phyloP scores from a whole-genome alignment of 2,113 vertebrate genomes.

The Salvelinus alpinus region DNA sequence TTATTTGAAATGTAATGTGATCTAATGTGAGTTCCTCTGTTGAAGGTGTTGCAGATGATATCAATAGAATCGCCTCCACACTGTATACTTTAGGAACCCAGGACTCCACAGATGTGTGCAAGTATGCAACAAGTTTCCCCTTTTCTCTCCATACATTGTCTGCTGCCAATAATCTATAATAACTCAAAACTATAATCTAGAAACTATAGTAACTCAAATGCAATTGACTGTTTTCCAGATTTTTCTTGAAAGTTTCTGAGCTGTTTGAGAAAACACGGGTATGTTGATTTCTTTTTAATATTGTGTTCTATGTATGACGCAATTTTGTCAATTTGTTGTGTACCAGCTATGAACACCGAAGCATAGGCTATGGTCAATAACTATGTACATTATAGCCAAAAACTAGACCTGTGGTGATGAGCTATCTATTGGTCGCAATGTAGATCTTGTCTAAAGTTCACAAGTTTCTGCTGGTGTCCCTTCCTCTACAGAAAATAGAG shows the following conservation, averaged over 20 bases:
- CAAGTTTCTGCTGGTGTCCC: not conserved
- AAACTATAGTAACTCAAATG: not conserved
- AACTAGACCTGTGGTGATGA: not conserved
- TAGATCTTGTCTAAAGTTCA: not conserved
- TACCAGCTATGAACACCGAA: too few species aligned
- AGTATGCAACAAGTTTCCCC: slow-evolving; percentile 74
- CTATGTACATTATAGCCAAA: not conserved
- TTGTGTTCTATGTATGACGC: slow-evolving; percentile 4
- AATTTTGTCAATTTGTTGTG: too few species aligned
- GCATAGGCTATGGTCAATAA: too few species aligned
- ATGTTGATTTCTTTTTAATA: slow-evolving; percentile 51
- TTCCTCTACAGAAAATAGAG: slow-evolving; percentile 88
- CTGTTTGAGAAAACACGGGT: slow-evolving; percentile 98
- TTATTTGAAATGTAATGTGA: not conserved
- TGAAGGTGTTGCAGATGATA: slow-evolving; percentile 92
- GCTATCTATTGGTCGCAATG: not conserved
- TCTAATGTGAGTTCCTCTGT: slow-evolving; percentile 12
- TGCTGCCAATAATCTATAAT: not conserved
- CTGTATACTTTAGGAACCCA: slow-evolving; percentile 94
- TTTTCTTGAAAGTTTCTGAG: slow-evolving; percentile 97
- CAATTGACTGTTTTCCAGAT: slow-evolving; percentile 72
- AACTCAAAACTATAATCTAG: too few species aligned
- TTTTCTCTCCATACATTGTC: not conserved
- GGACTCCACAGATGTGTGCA: slow-evolving; percentile 97
- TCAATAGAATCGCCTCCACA: slow-evolving; percentile 97